A percentile compares a stretch with the other conserved stretches of the same genome.
Conservation (phyloP, 2,888 invertebrate genomes). For the Bedellia somnulentella region DNA sequence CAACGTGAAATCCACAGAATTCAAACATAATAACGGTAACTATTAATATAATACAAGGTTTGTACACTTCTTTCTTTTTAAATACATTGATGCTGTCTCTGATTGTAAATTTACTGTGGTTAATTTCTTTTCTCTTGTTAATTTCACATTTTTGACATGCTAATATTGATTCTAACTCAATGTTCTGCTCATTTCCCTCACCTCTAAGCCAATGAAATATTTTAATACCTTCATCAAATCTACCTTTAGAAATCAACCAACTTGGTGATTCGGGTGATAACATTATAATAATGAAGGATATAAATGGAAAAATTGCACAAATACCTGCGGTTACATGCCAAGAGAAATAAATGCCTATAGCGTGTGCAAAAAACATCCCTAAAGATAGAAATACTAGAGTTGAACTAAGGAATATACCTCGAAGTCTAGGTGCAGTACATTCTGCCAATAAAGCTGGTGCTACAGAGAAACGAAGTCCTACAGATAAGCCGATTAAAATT, state of each 20-base stretch:
- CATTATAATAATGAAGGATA: constrained; percentile 52
- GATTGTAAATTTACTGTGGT: no score
- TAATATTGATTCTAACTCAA: constrained; percentile 54
- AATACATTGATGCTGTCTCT: no score
- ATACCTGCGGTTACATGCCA: constrained; percentile 62
- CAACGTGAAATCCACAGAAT: constrained; percentile 16
- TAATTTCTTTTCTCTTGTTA: no score
- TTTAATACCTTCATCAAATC: constrained; percentile 53
- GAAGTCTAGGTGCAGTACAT: constrained; percentile 60
- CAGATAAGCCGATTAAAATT: constrained; percentile 52
- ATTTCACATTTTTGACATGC: no score
- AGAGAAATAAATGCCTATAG: constrained; percentile 60
- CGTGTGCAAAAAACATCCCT: constrained; percentile 65
- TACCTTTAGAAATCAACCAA: constrained; percentile 65
- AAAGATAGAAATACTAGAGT: constrained; percentile 63
- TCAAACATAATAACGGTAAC: constrained; percentile 32
- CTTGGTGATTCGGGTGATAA: constrained; percentile 67
- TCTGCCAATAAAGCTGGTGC: constrained; percentile 62
- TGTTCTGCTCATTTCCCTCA: constrained; percentile 25
- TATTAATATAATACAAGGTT: constrained; percentile 45
- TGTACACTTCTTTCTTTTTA: no score
- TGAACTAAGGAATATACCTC: constrained; percentile 65
- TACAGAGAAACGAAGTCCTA: constrained; percentile 59
- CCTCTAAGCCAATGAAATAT: constrained; percentile 64
- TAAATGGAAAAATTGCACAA: constrained; percentile 47